These are phyloP conservation scores for Macrocentrus cingulum DNA, from an alignment of 1,140 invertebrate species.

Conservation along the genomic window DNA sequence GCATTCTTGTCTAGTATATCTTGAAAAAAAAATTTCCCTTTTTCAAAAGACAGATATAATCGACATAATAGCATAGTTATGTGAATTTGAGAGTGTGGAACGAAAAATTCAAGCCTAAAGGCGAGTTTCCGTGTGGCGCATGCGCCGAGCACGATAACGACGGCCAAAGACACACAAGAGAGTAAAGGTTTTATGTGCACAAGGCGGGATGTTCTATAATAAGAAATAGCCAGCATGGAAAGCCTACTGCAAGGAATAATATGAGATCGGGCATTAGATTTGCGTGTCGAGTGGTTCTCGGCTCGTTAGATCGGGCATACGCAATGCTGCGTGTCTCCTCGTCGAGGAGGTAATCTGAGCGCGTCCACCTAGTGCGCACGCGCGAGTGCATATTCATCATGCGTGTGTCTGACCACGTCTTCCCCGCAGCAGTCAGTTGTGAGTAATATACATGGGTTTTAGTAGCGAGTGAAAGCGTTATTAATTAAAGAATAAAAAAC, in stretches of 20 bases:
- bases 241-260: constrained; percentile 11
- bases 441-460: not conserved
- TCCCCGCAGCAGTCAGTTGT: constrained; percentile 1
- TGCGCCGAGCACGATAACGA: too few relatives aligned
- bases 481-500: constrained; percentile 17
- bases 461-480: constrained; percentile 22
- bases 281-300: constrained; percentile 28
- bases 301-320: constrained; percentile 47
- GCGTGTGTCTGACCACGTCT: not conserved
- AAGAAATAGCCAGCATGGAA: constrained; percentile 4
- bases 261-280: constrained; percentile 31
- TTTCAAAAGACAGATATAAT: not conserved
- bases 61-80: too few relatives aligned
- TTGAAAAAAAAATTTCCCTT: not conserved
- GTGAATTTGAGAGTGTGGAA: not conserved
- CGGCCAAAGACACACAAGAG: too few relatives aligned
- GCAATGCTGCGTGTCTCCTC: constrained; percentile 45
- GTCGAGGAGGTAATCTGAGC: constrained; percentile 22
- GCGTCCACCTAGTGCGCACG: constrained; percentile 12
- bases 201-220: not conserved
- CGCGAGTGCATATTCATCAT: constrained; percentile 11
- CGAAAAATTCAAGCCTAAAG: not conserved
- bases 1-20: too few relatives aligned
- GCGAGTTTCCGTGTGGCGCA: too few relatives aligned
- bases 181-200: not conserved